These are phyloP conservation scores for Drosophila virilis DNA, from an alignment of 1,140 invertebrate species.

Conservation along the genomic window DNA sequence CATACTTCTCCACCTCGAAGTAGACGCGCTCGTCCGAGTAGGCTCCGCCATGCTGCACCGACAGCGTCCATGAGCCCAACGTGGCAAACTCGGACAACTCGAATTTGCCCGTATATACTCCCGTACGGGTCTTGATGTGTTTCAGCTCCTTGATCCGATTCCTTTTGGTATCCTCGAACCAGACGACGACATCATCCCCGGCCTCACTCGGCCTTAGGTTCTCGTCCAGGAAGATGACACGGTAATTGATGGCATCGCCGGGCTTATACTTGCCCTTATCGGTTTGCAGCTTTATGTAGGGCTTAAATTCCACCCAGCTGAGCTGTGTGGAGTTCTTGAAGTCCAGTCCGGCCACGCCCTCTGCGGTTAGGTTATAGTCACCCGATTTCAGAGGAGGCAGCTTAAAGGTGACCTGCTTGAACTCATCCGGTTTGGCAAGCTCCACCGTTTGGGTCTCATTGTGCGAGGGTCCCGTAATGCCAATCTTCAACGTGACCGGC, in stretches of 20 bases:
- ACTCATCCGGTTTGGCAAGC: constrained; percentile 88
- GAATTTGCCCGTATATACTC: constrained; percentile 90
- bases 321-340: constrained; percentile 97
- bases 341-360: constrained; percentile 90
- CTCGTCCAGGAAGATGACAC: constrained; percentile 92
- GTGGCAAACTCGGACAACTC: constrained; percentile 92
- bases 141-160: constrained; percentile 90
- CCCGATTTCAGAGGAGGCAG: constrained; percentile 92
- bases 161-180: constrained; percentile 70
- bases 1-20: constrained; percentile 91
- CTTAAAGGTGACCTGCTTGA: constrained; percentile 88
- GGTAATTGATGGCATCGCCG: constrained; percentile 92
- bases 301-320: constrained; percentile 90
- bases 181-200: constrained; percentile 87
- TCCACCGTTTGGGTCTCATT: constrained; percentile 88
- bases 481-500: constrained; percentile 89
- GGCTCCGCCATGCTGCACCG: constrained; percentile 51
- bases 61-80: constrained; percentile 93
- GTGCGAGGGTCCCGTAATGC: constrained; percentile 89
- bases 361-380: constrained; percentile 90
- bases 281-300: constrained; percentile 93
- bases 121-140: constrained; percentile 88
- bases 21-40: constrained; percentile 53
- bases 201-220: constrained; percentile 89
- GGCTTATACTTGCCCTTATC: constrained; percentile 98